A percentile compares a stretch with the other conserved stretches of the same genome.
These are phyloP conservation scores for Tipula confusa DNA, from an alignment of 2,888 invertebrate species.

Conservation along the genomic window DNA sequence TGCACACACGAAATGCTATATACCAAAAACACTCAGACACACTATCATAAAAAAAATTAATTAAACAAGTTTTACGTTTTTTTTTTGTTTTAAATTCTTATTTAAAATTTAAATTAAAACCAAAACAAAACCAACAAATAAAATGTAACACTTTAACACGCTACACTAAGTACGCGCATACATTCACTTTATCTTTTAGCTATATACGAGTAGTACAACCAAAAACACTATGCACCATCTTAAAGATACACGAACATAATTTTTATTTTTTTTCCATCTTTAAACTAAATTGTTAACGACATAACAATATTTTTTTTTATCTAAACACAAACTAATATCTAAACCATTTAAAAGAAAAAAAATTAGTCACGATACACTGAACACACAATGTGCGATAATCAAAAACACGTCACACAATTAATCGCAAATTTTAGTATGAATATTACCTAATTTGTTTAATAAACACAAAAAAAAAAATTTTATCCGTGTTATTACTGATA, in stretches of 20 bases:
- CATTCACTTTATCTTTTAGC: neutral
- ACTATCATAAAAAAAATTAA: neutral
- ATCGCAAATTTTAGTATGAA: neutral
- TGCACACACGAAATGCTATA: neutral
- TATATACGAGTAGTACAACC: neutral
- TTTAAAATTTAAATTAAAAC: neutral
- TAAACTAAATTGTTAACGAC: neutral
- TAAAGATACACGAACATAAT: neutral
- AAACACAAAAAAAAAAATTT: neutral
- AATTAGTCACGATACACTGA: neutral
- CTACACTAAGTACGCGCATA: neutral
- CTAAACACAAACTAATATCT: neutral
- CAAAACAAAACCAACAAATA: neutral
- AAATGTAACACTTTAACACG: neutral
- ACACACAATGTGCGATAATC: neutral
- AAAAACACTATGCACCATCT: neutral
- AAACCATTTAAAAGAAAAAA: no score
- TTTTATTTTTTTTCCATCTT: neutral
- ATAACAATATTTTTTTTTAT: neutral
- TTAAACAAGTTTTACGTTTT: neutral
- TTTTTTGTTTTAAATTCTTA: neutral
- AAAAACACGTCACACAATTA: neutral
- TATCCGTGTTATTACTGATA: neutral
- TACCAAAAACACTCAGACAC: neutral
- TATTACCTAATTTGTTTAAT: neutral